A percentile compares a stretch with the other conserved stretches of the same genome.
These are phyloP conservation scores for Anguilla marmorata DNA, from an alignment of 2,797 vertebrate species.

Conservation along the genomic window DNA sequence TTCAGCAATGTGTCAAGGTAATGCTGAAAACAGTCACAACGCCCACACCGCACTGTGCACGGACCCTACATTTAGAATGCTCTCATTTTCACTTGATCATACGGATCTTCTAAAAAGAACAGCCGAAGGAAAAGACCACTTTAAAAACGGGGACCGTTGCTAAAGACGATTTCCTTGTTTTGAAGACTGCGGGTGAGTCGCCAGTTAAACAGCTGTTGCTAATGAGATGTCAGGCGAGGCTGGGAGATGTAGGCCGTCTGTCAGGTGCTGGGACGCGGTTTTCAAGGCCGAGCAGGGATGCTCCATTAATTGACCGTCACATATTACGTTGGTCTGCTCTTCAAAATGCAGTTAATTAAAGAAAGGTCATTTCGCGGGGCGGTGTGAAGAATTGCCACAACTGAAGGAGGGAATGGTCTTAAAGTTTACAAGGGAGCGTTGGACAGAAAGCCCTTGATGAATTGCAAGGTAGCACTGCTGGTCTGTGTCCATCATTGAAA, in stretches of 20 bases:
- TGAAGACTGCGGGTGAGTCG: constrained; percentile 47
- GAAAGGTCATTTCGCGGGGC: constrained; percentile 61
- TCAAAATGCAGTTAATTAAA: constrained; percentile 84
- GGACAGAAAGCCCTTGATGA: background rate
- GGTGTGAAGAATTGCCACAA: background rate
- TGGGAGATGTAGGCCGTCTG: constrained; percentile 68
- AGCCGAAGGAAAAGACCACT: background rate
- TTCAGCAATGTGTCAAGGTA: background rate
- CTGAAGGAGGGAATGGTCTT: background rate
- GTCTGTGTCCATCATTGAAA: background rate
- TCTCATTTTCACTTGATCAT: background rate
- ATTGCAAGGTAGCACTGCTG: background rate
- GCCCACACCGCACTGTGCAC: background rate
- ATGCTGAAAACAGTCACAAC: background rate
- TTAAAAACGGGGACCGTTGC: background rate
- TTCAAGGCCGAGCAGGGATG: constrained; percentile 71
- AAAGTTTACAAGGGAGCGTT: background rate
- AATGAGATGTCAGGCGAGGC: constrained; percentile 70
- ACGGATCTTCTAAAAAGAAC: background rate
- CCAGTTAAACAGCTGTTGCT: constrained; percentile 71
- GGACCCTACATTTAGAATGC: background rate
- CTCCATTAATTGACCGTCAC: constrained; percentile 86
- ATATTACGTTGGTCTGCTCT: constrained; percentile 81
- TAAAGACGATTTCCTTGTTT: constrained; percentile 43
- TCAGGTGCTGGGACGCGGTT: constrained; percentile 70